phyloP scores from a whole-genome alignment of 1,140 invertebrate genomes.

The Paraescarpia echinospica region DNA sequence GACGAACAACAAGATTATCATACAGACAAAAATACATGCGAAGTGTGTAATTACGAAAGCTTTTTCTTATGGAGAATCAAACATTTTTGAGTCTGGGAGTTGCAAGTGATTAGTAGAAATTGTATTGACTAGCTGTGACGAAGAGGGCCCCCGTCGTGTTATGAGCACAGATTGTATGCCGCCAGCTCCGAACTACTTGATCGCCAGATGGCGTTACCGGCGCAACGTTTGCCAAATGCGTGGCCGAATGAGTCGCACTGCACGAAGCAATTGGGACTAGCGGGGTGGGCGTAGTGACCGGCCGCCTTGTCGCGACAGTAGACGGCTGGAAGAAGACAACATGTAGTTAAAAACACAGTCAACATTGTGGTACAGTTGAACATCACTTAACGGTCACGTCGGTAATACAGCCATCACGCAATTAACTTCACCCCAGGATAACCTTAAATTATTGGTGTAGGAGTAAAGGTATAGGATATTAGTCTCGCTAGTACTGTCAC shows the following conservation, averaged over 20 bases:
- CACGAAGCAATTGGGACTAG: not conserved
- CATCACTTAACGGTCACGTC: no score
- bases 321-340: not conserved
- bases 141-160: not conserved
- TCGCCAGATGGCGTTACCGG: not conserved
- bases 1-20: no score
- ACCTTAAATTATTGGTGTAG: no score
- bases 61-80: no score
- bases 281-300: slow-evolving; percentile 12
- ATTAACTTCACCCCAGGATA: no score
- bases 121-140: not conserved
- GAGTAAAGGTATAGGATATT: no score
- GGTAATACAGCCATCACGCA: no score
- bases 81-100: not conserved
- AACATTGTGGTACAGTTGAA: not conserved
- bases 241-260: slow-evolving; percentile 18
- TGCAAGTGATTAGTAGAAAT: not conserved
- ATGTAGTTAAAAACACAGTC: not conserved
- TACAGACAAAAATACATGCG: no score
- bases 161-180: slow-evolving; percentile 1
- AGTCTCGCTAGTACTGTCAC: no score
- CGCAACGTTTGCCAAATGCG: slow-evolving; percentile 1
- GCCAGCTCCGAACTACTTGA: not conserved
- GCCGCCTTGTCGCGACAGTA: slow-evolving; percentile 14
- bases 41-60: no score